Evolutionary conservation across 92 coral and sea anemone species (phyloP).

Genomic region (Zoanthus sansibaricus): DNA sequence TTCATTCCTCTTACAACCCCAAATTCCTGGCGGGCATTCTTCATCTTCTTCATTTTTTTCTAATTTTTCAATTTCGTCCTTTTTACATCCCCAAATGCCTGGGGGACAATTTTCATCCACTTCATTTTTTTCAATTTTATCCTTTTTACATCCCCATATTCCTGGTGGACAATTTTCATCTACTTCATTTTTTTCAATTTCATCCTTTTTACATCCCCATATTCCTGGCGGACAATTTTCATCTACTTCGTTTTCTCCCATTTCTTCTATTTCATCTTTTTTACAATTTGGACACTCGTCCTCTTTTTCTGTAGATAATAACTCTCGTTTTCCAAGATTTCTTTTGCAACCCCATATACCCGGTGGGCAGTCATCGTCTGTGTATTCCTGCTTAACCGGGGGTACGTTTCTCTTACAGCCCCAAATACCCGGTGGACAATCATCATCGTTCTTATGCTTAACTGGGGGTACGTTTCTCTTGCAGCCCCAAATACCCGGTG

Average conservation of each 20-base stretch:
- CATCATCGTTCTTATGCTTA: not conserved
- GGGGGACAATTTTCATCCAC: constrained; percentile 25
- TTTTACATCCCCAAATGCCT: constrained; percentile 46
- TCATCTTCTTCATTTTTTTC: not conserved
- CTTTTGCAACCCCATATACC: constrained; percentile 34
- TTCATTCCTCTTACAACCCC: constrained; percentile 33
- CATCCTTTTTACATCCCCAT: constrained; percentile 37
- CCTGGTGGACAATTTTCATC: constrained; percentile 35
- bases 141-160: constrained; percentile 27
- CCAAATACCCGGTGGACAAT: constrained; percentile 24
- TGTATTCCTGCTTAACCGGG: not conserved
- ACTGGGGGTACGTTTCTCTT: constrained; percentile 17
- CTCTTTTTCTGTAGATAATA: not conserved
- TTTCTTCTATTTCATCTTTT: not conserved
- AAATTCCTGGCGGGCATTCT: constrained; percentile 39
- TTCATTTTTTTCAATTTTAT: not conserved
- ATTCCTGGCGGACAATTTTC: constrained; percentile 42
- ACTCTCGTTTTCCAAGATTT: constrained; percentile 3
- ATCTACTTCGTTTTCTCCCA: not conserved
- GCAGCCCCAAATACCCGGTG: constrained; percentile 44
- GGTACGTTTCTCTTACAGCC: not conserved
- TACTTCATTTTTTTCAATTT: not conserved
- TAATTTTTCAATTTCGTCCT: not conserved
- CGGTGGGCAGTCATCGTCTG: constrained; percentile 29
- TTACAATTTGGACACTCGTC: constrained; percentile 30